Percentiles rank a stretch among this genome's conserved stretches.
Evolutionary conservation across 2,113 vertebrate genomes (phyloP).

Genomic region (Irena cyanogastra): DNA sequence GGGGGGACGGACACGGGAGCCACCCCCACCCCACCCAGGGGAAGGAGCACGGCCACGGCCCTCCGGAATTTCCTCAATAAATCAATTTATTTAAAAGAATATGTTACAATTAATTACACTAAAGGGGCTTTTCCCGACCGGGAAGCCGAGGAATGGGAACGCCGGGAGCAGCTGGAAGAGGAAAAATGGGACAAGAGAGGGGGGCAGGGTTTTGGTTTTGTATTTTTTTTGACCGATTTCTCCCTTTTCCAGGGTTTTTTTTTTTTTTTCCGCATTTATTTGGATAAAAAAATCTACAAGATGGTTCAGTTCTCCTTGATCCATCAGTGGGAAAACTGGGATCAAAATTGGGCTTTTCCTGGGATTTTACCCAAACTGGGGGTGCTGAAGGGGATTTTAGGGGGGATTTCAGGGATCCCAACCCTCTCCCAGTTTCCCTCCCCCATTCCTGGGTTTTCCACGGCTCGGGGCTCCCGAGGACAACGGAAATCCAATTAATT

Average conservation of each 20-base stretch:
- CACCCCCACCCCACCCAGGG: too few species aligned
- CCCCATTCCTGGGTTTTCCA: neutral
- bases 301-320: neutral
- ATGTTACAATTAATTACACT: slow-evolving; percentile 94
- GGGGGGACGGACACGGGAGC: accelerated
- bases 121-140: slow-evolving; percentile 75
- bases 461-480: neutral
- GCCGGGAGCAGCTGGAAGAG: slow-evolving; percentile 41
- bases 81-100: slow-evolving; percentile 95
- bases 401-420: neutral
- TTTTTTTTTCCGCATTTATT: neutral
- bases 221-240: neutral
- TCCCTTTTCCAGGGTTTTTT: neutral
- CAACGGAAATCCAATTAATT: neutral
- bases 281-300: neutral
- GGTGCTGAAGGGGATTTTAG: neutral
- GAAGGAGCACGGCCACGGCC: neutral
- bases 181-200: neutral
- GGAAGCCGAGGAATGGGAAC: slow-evolving; percentile 55
- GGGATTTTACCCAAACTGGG: neutral
- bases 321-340: accelerated
- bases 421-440: neutral
- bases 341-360: accelerated
- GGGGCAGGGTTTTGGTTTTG: neutral
- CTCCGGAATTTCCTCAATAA: slow-evolving; percentile 79